Evolutionary conservation across 2,797 vertebrate species (phyloP), one percentile per base, ranked within the genome.

Genomic region (Pantherophis alleghaniensis): DNA sequence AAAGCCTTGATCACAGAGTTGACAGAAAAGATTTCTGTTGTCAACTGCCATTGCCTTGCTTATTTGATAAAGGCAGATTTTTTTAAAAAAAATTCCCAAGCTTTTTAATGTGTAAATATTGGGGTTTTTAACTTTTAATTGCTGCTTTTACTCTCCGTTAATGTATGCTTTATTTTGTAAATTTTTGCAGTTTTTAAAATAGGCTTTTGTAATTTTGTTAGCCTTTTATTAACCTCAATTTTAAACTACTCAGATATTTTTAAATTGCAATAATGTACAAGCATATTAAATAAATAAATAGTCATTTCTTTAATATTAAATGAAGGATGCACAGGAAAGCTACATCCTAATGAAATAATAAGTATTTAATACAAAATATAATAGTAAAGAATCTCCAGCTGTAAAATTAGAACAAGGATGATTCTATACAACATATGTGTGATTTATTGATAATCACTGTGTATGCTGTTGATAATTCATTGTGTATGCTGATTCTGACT

Each of bases 371-470:
- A 55, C 56, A 79, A 28, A 93, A 47, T 89, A 7, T 89, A 61
- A 83, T 32, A 57, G 4, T 56, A 93, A 53, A 53, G 18, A 87
- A 88, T 2, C 91, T 96, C 94, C 93, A 96, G 88, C 16, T 94
- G 89, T 61, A 74, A 79, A 92, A 79, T 57, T 74, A 83, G 90
- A 94, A 95, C 91, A 61, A 93, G 28, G 90, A 94, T 96, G 91
- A 87, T 93, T 95, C 95, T 87, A 26, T 89, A 28, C 7, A 86
- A 55, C 51, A n/a, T 32, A 63, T 89, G 91, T 74, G 51, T 18
- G 92, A 90, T 87, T 92, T 93, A 91, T 95, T 96, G 95, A 94
- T 94, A 95, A 95, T 92, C 88, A 53, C 51, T 53, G 51, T 53
- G 51, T 53, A 53, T 53, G 51, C 51, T 53, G 51, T 53, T 53